A percentile compares a stretch with the other conserved stretches of the same genome.
Evolutionary conservation across 1,140 invertebrate species (phyloP).

Genomic region (Drosophila auraria): DNA sequence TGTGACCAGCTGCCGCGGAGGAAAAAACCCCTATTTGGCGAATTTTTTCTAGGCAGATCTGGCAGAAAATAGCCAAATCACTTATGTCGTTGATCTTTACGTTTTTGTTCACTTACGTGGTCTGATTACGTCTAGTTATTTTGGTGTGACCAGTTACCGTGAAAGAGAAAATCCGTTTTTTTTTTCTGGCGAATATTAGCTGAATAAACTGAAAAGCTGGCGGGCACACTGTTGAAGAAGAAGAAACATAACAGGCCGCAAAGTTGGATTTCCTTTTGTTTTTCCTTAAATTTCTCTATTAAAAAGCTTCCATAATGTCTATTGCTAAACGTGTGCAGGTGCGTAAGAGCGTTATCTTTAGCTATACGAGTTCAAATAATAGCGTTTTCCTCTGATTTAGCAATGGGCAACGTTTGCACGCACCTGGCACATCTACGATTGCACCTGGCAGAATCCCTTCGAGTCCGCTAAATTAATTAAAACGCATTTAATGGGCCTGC

Average conservation of each 20-base stretch:
- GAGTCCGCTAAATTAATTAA: conserved; percentile 91
- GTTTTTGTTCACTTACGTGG: no score
- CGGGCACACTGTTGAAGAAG: no score
- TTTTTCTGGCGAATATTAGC: no score
- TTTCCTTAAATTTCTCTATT: conserved; percentile 34
- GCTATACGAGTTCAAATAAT: background rate
- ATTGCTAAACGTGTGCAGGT: conserved; percentile 85
- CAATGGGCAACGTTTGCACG: conserved; percentile 98
- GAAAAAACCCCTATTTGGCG: no score
- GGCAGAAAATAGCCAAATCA: no score
- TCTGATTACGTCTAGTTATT: background rate
- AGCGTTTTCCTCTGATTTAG: conserved; percentile 86
- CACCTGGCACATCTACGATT: conserved; percentile 97
- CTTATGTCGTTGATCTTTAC: no score
- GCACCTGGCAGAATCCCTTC: conserved; percentile 97
- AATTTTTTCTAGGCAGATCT: no score
- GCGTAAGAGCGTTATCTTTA: background rate
- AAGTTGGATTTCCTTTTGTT: conserved; percentile 2
- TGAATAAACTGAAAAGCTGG: no score
- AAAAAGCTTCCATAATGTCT: conserved; percentile 76
- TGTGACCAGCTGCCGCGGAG: no score
- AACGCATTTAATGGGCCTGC: conserved; percentile 92
- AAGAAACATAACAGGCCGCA: background rate
- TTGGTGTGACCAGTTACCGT: no score
- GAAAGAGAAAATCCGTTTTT: no score